Base-by-base conservation (phyloP, 2,113 vertebrate species). In the Triplophysa tibetana region DNA sequence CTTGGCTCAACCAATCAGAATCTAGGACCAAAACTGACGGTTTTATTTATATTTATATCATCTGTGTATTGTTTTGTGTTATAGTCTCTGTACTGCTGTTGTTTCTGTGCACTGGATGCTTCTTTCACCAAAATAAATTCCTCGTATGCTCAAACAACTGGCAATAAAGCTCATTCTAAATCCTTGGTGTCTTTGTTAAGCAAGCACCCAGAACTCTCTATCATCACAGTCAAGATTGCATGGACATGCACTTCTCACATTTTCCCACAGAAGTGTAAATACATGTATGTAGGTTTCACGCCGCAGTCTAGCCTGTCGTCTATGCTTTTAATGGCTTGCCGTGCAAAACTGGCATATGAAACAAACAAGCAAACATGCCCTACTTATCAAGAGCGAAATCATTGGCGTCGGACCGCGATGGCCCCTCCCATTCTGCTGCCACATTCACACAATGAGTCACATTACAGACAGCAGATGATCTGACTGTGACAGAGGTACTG, bases 321-420 rank as follows among this genome's bases (percentile, higher is more conserved):
- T 12, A 29, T 50, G 33, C 48, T 72, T 70, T 54, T 70, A 56
- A 54, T 54, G 17, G 17, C 50, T 58, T 72, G 7, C 50, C 38
- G 69, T 56, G 26, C 11, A 33, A 73, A 73, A 24, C 52, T 58
- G 54, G 52, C 3, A 58, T 73, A 21, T 41, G 23, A 6, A 60
- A 41, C 70, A 23, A 24, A 2, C 70, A 23, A 24, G 12, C 54
- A 73, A 73, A 60, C 70, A 73, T 73, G 54, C 33, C 54, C 70
- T 73, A 73, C 70, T 73, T 73, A 43, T 60, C 54, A 21, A 10
- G 54, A 60, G 70, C 19, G 41, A 73, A 60, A 41, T 73, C 70
- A 43, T 43, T 24, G 12, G 8, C 33, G 21, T 21, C 23, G 29
- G 54, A 24, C 29, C 54, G 23, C 43, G 33, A 43, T 60, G 33